These are phyloP conservation scores for Dryobota labecula DNA, from an alignment of 2,888 invertebrate species.

Conservation along the genomic window DNA sequence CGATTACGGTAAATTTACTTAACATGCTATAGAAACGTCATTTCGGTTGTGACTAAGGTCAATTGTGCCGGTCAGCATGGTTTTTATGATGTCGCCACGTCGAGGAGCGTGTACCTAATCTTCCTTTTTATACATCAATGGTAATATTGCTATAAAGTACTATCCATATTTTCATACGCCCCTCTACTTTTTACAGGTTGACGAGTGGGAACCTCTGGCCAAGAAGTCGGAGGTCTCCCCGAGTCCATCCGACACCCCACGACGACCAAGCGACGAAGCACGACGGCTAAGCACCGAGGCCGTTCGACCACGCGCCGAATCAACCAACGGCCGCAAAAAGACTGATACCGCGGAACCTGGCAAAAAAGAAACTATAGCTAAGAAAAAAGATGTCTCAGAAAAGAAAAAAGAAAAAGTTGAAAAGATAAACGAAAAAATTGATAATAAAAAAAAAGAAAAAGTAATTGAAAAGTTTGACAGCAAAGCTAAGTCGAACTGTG, in stretches of 20 bases:
- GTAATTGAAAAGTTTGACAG: slow-evolving; percentile 75
- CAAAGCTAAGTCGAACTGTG: slow-evolving; percentile 74
- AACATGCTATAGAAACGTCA: no score
- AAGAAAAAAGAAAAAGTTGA: slow-evolving; percentile 58
- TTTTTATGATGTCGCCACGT: no score
- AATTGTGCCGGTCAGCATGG: no score
- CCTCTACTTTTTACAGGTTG: slow-evolving; percentile 72
- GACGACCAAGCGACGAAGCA: slow-evolving; percentile 60
- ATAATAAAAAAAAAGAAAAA: slow-evolving; percentile 61
- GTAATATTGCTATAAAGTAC: no score
- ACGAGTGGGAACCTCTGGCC: slow-evolving; percentile 77
- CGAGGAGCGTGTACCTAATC: no score
- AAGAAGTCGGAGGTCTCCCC: slow-evolving; percentile 75
- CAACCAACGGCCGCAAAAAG: slow-evolving; percentile 73
- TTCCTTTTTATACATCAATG: no score
- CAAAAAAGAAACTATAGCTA: slow-evolving; percentile 43
- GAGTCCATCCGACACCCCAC: slow-evolving; percentile 58
- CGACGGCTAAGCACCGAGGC: slow-evolving; percentile 52
- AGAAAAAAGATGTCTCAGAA: slow-evolving; percentile 61
- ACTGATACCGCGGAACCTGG: slow-evolving; percentile 24
- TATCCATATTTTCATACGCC: not conserved
- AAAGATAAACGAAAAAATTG: slow-evolving; percentile 57
- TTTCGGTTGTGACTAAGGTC: no score
- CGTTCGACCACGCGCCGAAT: slow-evolving; percentile 61
- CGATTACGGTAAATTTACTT: no score